phyloP scores from a whole-genome alignment of 2,113 vertebrate genomes.

The Dipodomys spectabilis region DNA sequence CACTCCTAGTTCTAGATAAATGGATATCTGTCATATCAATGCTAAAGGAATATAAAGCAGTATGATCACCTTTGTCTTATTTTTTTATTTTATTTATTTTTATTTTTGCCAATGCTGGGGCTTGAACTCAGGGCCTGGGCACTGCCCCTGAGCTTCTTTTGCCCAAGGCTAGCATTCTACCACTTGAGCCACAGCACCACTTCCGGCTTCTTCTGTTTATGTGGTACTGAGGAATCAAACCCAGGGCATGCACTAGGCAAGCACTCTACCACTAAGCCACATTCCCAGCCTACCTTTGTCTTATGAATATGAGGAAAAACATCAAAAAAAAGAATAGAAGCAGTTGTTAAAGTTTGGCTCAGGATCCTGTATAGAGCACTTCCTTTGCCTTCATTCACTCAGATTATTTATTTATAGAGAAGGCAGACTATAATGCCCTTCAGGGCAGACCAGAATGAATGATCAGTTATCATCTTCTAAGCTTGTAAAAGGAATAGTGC shows the following conservation, averaged over 20 bases:
- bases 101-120: too few relatives aligned
- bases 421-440: not conserved
- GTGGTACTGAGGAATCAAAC: too few relatives aligned
- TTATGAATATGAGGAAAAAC: not conserved
- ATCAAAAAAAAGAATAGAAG: conserved; percentile 18
- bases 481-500: not conserved
- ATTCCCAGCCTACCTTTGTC: not conserved
- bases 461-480: not conserved
- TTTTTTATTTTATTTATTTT: not conserved
- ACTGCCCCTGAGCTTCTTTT: too few relatives aligned
- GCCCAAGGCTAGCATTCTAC: too few relatives aligned
- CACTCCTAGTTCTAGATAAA: not conserved
- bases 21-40: not conserved
- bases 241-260: too few relatives aligned
- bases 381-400: not conserved
- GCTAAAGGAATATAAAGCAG: not conserved
- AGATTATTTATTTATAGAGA: not conserved
- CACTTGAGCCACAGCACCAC: too few relatives aligned
- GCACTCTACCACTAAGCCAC: too few relatives aligned
- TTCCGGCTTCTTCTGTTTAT: too few relatives aligned
- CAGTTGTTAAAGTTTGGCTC: not conserved
- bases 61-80: not conserved
- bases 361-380: not conserved
- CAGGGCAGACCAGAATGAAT: not conserved
- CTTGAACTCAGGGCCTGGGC: too few relatives aligned